A percentile compares a stretch with the other conserved stretches of the same genome.
phyloP scores from a whole-genome alignment of 2,888 invertebrate species.

The Iphiclides podalirius region DNA sequence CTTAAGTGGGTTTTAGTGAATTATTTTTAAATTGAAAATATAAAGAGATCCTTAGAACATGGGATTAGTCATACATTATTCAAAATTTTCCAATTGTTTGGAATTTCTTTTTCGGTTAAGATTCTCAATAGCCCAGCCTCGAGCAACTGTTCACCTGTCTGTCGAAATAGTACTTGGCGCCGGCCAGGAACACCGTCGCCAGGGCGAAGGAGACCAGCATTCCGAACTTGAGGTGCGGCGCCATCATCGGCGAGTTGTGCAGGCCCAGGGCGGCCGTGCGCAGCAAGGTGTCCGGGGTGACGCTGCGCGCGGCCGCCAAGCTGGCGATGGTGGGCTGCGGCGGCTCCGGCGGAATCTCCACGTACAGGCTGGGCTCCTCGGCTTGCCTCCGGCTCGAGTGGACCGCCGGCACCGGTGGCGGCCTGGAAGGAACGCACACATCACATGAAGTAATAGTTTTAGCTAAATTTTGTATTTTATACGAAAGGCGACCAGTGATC shows the following conservation, averaged over 20 bases:
- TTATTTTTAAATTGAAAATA: too few species aligned
- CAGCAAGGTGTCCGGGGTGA: conserved; percentile 68
- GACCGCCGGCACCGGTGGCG: conserved; percentile 54
- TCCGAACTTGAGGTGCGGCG: conserved; percentile 83
- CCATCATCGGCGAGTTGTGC: conserved; percentile 71
- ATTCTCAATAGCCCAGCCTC: too few species aligned
- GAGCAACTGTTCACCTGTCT: conserved; percentile 82
- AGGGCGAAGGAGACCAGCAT: conserved; percentile 86
- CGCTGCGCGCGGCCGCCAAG: conserved; percentile 68
- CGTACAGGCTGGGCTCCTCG: conserved; percentile 66
- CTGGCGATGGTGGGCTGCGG: conserved; percentile 68
- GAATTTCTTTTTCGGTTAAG: too few species aligned
- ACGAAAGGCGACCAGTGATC: too few species aligned
- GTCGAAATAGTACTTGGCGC: conserved; percentile 87
- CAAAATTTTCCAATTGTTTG: too few species aligned
- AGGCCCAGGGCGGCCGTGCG: conserved; percentile 70
- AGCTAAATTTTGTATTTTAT: too few species aligned
- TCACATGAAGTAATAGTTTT: too few species aligned
- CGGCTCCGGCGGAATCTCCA: conserved; percentile 65
- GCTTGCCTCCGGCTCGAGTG: conserved; percentile 53
- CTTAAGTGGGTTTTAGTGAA: too few species aligned
- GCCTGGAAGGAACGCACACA: conserved; percentile 39
- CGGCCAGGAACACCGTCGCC: conserved; percentile 84
- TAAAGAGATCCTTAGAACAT: too few species aligned
- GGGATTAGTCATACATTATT: too few species aligned